Conservation (phyloP, 1,140 invertebrate genomes). For the Leptopilina clavipes region DNA sequence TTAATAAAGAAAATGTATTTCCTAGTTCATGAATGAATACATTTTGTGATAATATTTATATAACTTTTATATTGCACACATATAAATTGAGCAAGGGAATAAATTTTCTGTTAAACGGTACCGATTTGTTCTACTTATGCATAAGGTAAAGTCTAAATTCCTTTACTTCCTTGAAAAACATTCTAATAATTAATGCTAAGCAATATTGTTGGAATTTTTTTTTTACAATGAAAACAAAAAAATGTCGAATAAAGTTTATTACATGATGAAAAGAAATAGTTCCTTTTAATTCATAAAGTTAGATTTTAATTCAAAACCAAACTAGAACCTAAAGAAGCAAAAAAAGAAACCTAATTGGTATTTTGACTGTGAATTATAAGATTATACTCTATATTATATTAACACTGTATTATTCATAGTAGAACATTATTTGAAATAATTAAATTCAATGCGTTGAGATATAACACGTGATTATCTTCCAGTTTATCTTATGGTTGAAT, state of each 20-base stretch:
- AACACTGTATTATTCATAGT: too few relatives aligned
- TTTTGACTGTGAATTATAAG: too few relatives aligned
- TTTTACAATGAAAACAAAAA: neutral
- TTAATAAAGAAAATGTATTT: slow-evolving; percentile 14
- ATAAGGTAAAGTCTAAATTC: neutral
- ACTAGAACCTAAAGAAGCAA: too few relatives aligned
- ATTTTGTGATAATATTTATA: slow-evolving; percentile 18
- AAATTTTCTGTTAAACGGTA: slow-evolving; percentile 14
- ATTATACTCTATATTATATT: too few relatives aligned
- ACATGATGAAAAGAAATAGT: too few relatives aligned
- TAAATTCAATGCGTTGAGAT: too few relatives aligned
- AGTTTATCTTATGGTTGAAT: too few relatives aligned
- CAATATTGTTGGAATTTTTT: neutral
- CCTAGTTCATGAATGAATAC: slow-evolving; percentile 12
- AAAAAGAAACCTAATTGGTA: too few relatives aligned
- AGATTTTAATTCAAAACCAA: too few relatives aligned
- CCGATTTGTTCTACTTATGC: slow-evolving; percentile 3
- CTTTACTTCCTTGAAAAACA: slow-evolving; percentile 8
- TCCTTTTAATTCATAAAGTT: too few relatives aligned
- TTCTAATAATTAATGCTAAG: neutral
- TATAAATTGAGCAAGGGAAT: neutral
- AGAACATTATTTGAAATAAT: too few relatives aligned
- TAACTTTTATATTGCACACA: neutral
- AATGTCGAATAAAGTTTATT: neutral
- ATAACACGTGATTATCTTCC: too few relatives aligned